These are phyloP conservation scores for Hedya salicella DNA, from an alignment of 2,888 invertebrate species.

Conservation along the genomic window DNA sequence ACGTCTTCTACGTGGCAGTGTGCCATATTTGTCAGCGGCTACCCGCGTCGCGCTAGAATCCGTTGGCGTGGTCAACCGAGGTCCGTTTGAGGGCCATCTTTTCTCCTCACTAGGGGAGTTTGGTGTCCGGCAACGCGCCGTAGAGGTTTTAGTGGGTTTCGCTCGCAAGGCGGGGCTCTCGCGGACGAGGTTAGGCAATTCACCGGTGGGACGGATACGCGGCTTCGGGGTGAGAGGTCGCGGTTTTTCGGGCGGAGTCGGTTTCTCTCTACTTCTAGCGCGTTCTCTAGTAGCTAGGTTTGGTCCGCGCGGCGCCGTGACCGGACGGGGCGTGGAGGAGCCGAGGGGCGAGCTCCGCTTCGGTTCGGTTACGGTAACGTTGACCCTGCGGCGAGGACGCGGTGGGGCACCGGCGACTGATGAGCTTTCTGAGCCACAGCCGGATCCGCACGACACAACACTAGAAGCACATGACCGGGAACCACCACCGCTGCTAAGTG, in stretches of 20 bases:
- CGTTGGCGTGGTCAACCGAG: constrained; percentile 65
- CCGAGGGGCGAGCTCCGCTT: constrained; percentile 81
- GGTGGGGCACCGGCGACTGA: constrained; percentile 86
- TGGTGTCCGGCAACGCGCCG: constrained; percentile 86
- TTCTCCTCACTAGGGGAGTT: constrained; percentile 89
- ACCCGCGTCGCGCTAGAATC: constrained; percentile 71
- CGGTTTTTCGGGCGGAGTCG: constrained; percentile 78
- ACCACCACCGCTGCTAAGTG: constrained; percentile 88
- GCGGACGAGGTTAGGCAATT: constrained; percentile 81
- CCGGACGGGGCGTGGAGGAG: constrained; percentile 81
- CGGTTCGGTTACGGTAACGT: constrained; percentile 84
- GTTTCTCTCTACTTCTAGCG: constrained; percentile 86
- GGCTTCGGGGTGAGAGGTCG: constrained; percentile 79
- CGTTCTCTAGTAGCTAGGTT: constrained; percentile 84
- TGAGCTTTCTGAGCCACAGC: constrained; percentile 92
- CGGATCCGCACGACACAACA: constrained; percentile 91
- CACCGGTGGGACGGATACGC: constrained; percentile 78
- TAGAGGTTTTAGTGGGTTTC: constrained; percentile 82
- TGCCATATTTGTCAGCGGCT: constrained; percentile 90
- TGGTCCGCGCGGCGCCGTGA: constrained; percentile 78
- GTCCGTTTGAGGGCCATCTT: constrained; percentile 87
- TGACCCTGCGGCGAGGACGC: constrained; percentile 83
- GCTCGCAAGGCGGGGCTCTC: constrained; percentile 78
- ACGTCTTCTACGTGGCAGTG: constrained; percentile 89
- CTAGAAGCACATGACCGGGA: constrained; percentile 91